Conservation (phyloP, 1,140 invertebrate species). For the Holcopasites calliopsidis region DNA sequence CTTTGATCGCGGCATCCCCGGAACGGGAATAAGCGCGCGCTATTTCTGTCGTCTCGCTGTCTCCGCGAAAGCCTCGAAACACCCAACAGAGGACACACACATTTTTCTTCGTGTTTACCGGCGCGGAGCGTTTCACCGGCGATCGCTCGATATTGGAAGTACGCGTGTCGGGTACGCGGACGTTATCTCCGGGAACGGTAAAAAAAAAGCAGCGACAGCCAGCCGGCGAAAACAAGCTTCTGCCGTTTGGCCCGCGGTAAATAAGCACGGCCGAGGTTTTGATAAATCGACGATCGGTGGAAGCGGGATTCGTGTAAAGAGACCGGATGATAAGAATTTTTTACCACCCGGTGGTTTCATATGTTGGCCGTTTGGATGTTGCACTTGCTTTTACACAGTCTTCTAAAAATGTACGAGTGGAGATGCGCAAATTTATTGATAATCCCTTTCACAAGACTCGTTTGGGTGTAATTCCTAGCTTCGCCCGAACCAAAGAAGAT, state of each 20-base stretch:
- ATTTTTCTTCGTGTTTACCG: conserved; percentile 54
- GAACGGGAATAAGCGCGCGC: conserved; percentile 29
- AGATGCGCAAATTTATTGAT: no score
- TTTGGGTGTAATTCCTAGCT: no score
- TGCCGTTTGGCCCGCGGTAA: neutral
- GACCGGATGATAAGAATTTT: no score
- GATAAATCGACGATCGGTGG: conserved; percentile 6
- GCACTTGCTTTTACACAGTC: no score
- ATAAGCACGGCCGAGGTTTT: neutral
- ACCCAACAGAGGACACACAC: conserved; percentile 4
- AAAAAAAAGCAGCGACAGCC: neutral
- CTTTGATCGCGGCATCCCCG: neutral
- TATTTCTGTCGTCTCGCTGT: conserved; percentile 34
- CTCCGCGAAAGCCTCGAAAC: conserved; percentile 31
- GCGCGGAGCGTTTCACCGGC: neutral
- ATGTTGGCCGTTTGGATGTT: no score
- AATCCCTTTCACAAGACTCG: no score
- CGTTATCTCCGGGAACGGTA: neutral
- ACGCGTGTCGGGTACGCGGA: conserved; percentile 1
- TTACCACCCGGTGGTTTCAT: no score
- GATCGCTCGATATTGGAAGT: neutral
- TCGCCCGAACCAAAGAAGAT: no score
- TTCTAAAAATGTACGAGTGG: no score
- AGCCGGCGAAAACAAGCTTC: neutral
- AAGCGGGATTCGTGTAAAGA: no score